Base-by-base conservation (phyloP, 2,797 vertebrate species). In the Lateolabrax maculatus region DNA sequence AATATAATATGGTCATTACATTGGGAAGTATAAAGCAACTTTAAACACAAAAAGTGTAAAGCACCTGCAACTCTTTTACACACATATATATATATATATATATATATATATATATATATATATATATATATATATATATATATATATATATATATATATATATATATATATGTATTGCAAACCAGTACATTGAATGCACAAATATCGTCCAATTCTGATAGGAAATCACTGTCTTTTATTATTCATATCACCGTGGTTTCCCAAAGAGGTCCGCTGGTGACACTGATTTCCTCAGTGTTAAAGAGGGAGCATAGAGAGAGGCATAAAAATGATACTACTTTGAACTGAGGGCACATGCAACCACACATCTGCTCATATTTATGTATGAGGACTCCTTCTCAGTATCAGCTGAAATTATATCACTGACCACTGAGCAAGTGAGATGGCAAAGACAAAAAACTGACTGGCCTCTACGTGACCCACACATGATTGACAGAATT, bases 331-430 rank as follows among this genome's bases (percentile, higher is more conserved):
- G 36, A 85, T 66, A 77, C 21, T 12, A 44, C 55, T 77, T 63
- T 84, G 80, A 83, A 83, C 75, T 31, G 48, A 77, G 77, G 77
- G 83, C 73, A 41, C 55, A 69, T 23, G 49, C 68, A 84, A 71
- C 56, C 58, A 75, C 66, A 65, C 13, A 13, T 27, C 56, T 31
- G n/a, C 79, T 90, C 84, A 87, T 88, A 66, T 84, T 84, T 90
- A 87, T 87, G 71, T 49, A 90, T 83, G 77, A 92, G 71, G 41
- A n/a, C 55, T 71, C 61, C 53, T 52, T 75, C 81, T 85, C 46
- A 21, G 46, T 55, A 83, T 71, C 75, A 75, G 62, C 19, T 67
- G 12, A 71, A 83, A 79, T 87, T 11, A 83, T 64, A 81, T 75
- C 71, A 70, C 69, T 89, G 83, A 85, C 79, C 84, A 85, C 51